phyloP scores from a whole-genome alignment of 1,140 invertebrate species.

The Brevipalpus yothersi region DNA sequence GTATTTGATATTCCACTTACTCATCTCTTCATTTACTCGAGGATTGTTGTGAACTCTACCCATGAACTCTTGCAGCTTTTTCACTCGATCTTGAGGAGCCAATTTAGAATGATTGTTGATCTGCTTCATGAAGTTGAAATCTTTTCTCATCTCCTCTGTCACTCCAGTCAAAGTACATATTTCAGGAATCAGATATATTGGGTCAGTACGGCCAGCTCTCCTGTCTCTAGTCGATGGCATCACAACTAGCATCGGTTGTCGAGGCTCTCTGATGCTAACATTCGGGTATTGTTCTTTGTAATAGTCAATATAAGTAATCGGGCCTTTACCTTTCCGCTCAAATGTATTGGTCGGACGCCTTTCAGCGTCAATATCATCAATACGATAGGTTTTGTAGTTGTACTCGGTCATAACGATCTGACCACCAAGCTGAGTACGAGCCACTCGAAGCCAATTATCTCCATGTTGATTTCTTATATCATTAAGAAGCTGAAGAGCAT shows the following conservation, averaged over 20 bases:
- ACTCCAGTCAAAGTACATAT: conserved; percentile 20
- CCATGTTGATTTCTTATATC: not conserved
- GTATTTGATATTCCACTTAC: conserved; percentile 22
- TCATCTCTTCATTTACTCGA: conserved; percentile 19
- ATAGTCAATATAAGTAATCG: conserved; percentile 17
- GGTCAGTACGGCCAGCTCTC: not conserved
- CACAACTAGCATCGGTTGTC: conserved; percentile 18
- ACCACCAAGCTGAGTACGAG: conserved; percentile 11
- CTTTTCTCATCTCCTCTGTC: conserved; percentile 14
- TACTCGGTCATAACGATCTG: conserved; percentile 22
- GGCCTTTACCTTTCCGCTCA: conserved; percentile 13
- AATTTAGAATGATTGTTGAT: conserved; percentile 45
- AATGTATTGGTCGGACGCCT: conserved; percentile 19
- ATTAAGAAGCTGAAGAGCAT: conserved; percentile 8
- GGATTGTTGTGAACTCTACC: conserved; percentile 16
- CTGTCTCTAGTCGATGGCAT: conserved; percentile 9
- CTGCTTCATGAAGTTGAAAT: conserved; percentile 21
- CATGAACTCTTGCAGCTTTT: conserved; percentile 10
- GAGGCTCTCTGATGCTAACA: conserved; percentile 16
- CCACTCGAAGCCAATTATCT: not conserved
- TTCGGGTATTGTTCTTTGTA: conserved; percentile 19
- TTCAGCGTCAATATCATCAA: conserved; percentile 25
- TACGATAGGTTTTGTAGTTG: conserved; percentile 25
- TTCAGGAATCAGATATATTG: conserved; percentile 18
- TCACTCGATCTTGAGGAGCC: conserved; percentile 5